Evolutionary conservation across 2,888 invertebrate species (phyloP).

Genomic region (Drosophila anceps): DNA sequence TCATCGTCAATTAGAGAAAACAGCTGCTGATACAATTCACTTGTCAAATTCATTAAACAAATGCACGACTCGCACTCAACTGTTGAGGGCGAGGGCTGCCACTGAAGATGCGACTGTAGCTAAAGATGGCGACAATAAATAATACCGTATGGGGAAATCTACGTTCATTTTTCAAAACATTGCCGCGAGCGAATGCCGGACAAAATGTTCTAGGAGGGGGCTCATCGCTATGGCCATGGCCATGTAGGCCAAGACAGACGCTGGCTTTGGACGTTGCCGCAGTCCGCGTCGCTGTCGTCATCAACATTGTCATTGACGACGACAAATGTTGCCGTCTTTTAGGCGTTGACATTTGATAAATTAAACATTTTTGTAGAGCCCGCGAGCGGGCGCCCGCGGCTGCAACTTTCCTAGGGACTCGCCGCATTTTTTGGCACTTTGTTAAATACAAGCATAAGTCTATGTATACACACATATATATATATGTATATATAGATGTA

Average conservation of each 20-base stretch:
- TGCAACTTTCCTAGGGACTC: conserved; percentile 30
- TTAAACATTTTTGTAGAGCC: conserved; percentile 75
- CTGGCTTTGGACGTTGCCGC: conserved; percentile 35
- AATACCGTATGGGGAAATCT: conserved; percentile 72
- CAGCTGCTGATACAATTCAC: conserved; percentile 59
- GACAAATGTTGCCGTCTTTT: conserved; percentile 80
- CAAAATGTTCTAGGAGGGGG: conserved; percentile 10
- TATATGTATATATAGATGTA: background rate
- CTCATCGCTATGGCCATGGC: conserved; percentile 21
- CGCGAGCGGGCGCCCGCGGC: conserved; percentile 27
- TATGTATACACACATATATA: background rate
- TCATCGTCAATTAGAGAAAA: conserved; percentile 53
- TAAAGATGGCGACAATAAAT: conserved; percentile 65
- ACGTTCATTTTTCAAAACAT: conserved; percentile 77
- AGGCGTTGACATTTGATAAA: conserved; percentile 81
- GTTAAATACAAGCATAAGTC: conserved; percentile 73
- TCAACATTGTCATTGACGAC: conserved; percentile 80
- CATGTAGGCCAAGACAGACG: conserved; percentile 47
- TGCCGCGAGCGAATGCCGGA: conserved; percentile 55
- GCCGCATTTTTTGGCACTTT: conserved; percentile 66
- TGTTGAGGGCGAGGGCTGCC: background rate
- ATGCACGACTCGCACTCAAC: conserved; percentile 44
- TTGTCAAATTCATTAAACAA: conserved; percentile 72
- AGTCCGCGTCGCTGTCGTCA: conserved; percentile 46
- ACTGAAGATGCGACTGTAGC: conserved; percentile 2